phyloP scores from a whole-genome alignment of 35 echinoderm and acorn worm genomes.

The Strongylocentrotus purpuratus region DNA sequence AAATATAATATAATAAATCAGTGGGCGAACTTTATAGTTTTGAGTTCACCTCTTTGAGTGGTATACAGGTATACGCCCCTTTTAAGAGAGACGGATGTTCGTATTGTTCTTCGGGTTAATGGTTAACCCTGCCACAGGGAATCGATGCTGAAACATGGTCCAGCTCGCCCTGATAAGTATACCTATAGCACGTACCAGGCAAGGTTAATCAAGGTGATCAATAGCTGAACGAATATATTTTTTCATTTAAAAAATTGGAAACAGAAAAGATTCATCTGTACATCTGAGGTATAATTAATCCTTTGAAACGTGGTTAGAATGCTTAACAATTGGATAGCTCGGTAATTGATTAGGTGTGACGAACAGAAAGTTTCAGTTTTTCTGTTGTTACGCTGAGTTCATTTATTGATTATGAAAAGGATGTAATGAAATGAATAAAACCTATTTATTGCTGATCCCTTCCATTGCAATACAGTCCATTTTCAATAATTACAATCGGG shows the following conservation, averaged over 20 bases:
- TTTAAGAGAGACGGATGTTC: slow-evolving; percentile 15
- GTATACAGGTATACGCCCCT: not conserved
- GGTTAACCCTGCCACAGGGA: not conserved
- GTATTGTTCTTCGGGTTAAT: not conserved
- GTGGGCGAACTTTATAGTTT: not conserved
- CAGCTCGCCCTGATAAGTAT: not conserved
- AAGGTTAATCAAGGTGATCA: not conserved
- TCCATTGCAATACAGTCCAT: no score
- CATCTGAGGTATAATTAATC: no score
- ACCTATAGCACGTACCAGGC: not conserved
- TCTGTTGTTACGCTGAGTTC: no score
- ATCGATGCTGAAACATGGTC: not conserved
- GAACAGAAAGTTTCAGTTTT: no score
- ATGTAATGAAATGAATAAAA: no score
- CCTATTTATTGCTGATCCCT: no score
- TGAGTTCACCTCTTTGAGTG: not conserved
- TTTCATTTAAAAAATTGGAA: no score
- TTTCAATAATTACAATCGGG: no score
- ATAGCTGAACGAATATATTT: not conserved
- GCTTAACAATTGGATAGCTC: no score
- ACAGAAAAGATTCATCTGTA: not conserved
- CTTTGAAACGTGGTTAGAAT: no score
- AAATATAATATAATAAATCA: not conserved
- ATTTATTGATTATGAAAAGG: no score
- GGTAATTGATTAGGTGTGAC: no score